Conservation (phyloP, 2,113 vertebrate species). For the Grus americana region DNA sequence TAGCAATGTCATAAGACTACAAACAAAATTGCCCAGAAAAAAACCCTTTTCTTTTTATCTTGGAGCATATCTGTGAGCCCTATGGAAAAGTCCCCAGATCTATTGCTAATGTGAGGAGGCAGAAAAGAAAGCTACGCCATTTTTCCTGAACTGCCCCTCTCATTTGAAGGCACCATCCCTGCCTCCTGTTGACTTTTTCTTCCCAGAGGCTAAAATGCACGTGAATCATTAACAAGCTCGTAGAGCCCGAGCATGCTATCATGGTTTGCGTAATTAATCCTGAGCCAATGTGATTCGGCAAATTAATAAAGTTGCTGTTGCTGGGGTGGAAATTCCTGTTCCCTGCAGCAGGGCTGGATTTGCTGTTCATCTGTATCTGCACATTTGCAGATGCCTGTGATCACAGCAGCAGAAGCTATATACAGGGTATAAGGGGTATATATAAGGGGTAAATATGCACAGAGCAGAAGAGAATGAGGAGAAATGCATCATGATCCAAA, state of each 20-base stretch:
- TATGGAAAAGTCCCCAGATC: background rate
- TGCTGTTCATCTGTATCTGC: constrained; percentile 3
- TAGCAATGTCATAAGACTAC: background rate
- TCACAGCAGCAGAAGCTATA: background rate
- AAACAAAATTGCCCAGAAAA: background rate
- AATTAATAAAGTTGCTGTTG: constrained; percentile 60
- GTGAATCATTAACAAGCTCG: constrained; percentile 54
- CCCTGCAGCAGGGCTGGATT: constrained; percentile 51
- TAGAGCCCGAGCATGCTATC: background rate
- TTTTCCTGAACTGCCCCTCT: background rate
- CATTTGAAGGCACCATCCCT: background rate
- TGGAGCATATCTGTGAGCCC: background rate
- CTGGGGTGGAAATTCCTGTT: constrained; percentile 60
- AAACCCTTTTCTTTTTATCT: background rate
- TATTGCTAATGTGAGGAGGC: background rate
- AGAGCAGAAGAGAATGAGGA: background rate
- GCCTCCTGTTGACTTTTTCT: constrained; percentile 6
- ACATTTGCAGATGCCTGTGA: background rate
- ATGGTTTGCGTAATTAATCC: constrained; percentile 45
- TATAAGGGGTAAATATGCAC: background rate
- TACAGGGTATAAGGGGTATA: background rate
- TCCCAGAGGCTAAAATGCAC: constrained; percentile 36
- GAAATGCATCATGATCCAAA: background rate
- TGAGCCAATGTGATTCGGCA: constrained; percentile 1
- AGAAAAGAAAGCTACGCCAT: background rate